A percentile compares a stretch with the other conserved stretches of the same genome.
These are phyloP conservation scores for Charaxes varanes DNA, from an alignment of 1,140 invertebrate species.

Conservation along the genomic window DNA sequence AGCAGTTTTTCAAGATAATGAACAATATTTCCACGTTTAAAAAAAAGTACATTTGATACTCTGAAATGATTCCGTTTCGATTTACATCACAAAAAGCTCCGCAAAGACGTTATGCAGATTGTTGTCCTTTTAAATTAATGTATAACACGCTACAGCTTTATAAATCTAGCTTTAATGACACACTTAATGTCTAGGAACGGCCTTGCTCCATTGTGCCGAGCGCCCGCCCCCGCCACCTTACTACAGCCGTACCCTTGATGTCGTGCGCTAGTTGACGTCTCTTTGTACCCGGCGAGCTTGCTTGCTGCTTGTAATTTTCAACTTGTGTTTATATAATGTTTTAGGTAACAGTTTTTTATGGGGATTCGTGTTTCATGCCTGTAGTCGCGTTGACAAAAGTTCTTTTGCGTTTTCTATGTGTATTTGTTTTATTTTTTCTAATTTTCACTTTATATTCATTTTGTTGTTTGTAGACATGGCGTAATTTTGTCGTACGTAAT, in stretches of 20 bases:
- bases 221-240: slow-evolving; percentile 1
- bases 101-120: background rate
- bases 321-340: slow-evolving; percentile 6
- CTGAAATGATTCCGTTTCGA: no score
- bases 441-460: no score
- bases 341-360: slow-evolving; percentile 5
- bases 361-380: slow-evolving; percentile 1
- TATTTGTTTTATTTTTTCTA: background rate
- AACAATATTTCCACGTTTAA: no score
- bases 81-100: background rate
- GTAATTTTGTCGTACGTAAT: no score
- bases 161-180: slow-evolving; percentile 15
- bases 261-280: slow-evolving; percentile 10
- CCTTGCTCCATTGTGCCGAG: slow-evolving; percentile 13
- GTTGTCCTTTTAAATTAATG: slow-evolving; percentile 1
- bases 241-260: slow-evolving; percentile 7
- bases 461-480: no score
- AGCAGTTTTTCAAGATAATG: no score
- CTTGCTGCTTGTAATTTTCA: slow-evolving; percentile 4
- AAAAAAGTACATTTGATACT: no score
- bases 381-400: background rate
- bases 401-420: background rate
- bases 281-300: slow-evolving; percentile 1
- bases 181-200: slow-evolving; percentile 10
- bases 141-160: slow-evolving; percentile 3